Conservation (phyloP, 2,113 vertebrate species). For the Psilopogon haemacephalus region DNA sequence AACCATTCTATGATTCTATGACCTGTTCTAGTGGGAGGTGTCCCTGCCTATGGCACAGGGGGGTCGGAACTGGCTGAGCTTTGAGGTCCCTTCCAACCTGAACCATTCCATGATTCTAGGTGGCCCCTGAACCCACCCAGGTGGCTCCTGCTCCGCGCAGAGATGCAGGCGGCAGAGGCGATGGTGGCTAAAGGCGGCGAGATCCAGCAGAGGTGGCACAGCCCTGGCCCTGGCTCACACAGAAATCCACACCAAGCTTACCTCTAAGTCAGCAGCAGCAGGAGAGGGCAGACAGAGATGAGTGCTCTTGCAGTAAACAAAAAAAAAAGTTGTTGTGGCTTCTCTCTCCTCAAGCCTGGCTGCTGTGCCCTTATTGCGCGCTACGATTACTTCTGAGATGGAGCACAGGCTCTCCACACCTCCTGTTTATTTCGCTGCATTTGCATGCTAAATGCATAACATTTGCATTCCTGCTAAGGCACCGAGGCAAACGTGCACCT, state of each 20-base stretch:
- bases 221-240: neutral
- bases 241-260: neutral
- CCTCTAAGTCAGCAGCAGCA: conserved; percentile 30
- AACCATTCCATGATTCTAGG: too few relatives aligned
- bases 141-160: neutral
- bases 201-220: neutral
- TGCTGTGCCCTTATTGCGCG: conserved; percentile 52
- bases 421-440: conserved; percentile 71
- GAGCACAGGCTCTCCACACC: conserved; percentile 61
- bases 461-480: conserved; percentile 70
- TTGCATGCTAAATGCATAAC: conserved; percentile 71
- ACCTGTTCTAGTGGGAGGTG: too few relatives aligned
- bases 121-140: neutral
- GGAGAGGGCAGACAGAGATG: conserved; percentile 44
- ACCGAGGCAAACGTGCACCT: conserved; percentile 55
- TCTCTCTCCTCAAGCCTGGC: conserved; percentile 49
- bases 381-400: conserved; percentile 64
- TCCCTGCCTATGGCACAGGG: too few relatives aligned
- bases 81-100: too few relatives aligned
- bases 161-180: neutral
- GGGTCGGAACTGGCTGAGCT: too few relatives aligned
- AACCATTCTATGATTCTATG: too few relatives aligned
- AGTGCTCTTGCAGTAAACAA: conserved; percentile 63
- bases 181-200: neutral
- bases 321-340: conserved; percentile 64